Evolutionary conservation across 2,797 vertebrate species (phyloP).

Genomic region (Champsocephalus esox): DNA sequence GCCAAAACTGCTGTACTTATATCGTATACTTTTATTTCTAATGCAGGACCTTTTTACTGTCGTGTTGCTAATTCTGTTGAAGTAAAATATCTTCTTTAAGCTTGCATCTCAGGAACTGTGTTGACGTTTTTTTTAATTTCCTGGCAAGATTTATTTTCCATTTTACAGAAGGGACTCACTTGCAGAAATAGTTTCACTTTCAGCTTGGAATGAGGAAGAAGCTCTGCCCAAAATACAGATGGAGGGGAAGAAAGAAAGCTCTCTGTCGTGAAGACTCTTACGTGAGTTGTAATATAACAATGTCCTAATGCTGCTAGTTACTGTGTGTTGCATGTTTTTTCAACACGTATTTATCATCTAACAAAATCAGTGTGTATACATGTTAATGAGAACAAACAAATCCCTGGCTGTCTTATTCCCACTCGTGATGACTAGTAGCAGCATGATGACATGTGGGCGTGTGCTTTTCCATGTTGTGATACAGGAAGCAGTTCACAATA

Average conservation of each 20-base stretch:
- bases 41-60: too few relatives aligned
- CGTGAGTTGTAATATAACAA: constrained; percentile 23
- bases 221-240: constrained; percentile 14
- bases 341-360: background rate
- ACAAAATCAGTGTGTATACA: background rate
- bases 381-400: background rate
- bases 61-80: too few relatives aligned
- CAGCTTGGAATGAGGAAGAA: constrained; percentile 67
- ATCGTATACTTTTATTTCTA: too few relatives aligned
- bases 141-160: background rate
- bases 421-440: background rate
- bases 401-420: background rate
- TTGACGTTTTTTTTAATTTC: background rate
- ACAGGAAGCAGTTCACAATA: background rate
- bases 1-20: too few relatives aligned
- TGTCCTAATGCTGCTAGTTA: background rate
- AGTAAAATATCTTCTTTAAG: too few relatives aligned
- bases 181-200: constrained; percentile 51
- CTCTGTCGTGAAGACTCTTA: background rate
- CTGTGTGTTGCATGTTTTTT: too few relatives aligned
- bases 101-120: too few relatives aligned
- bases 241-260: constrained; percentile 12
- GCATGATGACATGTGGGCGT: constrained; percentile 1
- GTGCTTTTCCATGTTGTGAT: constrained; percentile 7
- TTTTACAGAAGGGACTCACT: background rate